Conservation (phyloP, 2,113 vertebrate genomes). For the Channa argus region DNA sequence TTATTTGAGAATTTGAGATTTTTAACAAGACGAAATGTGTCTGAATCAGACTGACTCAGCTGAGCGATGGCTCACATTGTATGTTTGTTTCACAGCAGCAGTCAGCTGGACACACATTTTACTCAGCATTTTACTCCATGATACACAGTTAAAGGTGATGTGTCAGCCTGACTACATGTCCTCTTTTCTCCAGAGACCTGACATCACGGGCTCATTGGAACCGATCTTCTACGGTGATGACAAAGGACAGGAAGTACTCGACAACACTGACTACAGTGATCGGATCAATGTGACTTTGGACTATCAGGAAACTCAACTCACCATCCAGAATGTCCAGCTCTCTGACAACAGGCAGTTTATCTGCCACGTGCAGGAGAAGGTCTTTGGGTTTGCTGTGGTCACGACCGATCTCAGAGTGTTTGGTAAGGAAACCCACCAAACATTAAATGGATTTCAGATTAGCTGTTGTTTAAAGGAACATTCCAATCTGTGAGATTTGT, state of each 20-base stretch:
- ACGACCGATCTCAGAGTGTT: conserved; percentile 85
- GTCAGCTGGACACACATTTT: too few species aligned
- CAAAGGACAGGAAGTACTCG: conserved; percentile 64
- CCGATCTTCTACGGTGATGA: conserved; percentile 80
- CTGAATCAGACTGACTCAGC: too few species aligned
- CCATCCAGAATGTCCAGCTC: conserved; percentile 73
- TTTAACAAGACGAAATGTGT: too few species aligned
- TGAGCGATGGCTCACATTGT: too few species aligned
- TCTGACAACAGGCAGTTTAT: conserved; percentile 86
- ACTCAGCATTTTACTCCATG: too few species aligned
- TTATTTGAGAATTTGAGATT: too few species aligned
- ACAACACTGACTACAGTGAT: conserved; percentile 75
- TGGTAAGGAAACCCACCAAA: conserved; percentile 79
- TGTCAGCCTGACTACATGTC: too few species aligned
- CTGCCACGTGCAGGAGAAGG: conserved; percentile 85
- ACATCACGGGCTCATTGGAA: conserved; percentile 15
- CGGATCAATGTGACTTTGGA: conserved; percentile 78
- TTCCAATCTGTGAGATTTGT: neutral
- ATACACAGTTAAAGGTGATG: too few species aligned
- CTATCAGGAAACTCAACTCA: conserved; percentile 67
- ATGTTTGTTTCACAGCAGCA: too few species aligned
- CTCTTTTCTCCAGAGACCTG: conserved; percentile 39
- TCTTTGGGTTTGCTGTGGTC: conserved; percentile 71
- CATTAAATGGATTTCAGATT: neutral
- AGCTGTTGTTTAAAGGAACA: neutral